Evolutionary conservation across 2,113 vertebrate species (phyloP).

Genomic region (Circaetus gallicus): DNA sequence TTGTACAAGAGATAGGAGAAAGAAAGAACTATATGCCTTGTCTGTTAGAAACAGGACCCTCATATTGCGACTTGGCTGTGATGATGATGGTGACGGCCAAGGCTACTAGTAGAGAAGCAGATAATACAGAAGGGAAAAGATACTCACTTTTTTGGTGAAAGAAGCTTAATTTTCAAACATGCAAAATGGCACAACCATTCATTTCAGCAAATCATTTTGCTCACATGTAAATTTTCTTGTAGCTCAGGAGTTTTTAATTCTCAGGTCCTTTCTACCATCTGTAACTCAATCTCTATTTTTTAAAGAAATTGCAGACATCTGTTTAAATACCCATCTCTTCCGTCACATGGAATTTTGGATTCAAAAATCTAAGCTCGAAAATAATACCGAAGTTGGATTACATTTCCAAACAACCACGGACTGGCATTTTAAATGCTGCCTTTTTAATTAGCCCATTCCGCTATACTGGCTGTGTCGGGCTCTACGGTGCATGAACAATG

Average conservation of each 20-base stretch:
- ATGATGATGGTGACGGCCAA: background rate
- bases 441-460: background rate
- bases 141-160: background rate
- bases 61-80: background rate
- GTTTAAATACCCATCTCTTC: slow-evolving; percentile 69
- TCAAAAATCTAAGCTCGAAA: slow-evolving; percentile 51
- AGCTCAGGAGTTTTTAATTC: slow-evolving; percentile 47
- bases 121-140: background rate
- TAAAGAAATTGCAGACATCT: slow-evolving; percentile 67
- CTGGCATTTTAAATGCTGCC: slow-evolving; percentile 34
- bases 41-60: background rate
- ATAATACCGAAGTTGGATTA: slow-evolving; percentile 33
- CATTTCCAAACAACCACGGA: slow-evolving; percentile 45
- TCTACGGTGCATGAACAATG: background rate
- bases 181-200: slow-evolving; percentile 21
- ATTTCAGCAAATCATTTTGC: slow-evolving; percentile 46
- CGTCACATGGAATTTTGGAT: slow-evolving; percentile 56
- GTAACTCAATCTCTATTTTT: slow-evolving; percentile 66
- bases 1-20: background rate
- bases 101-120: background rate
- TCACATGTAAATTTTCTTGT: slow-evolving; percentile 58
- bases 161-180: slow-evolving; percentile 22
- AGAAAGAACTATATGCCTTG: background rate
- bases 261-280: slow-evolving; percentile 64
- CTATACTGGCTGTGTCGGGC: background rate